phyloP scores from a whole-genome alignment of 2,888 invertebrate species.

The Brachylomia viminalis region DNA sequence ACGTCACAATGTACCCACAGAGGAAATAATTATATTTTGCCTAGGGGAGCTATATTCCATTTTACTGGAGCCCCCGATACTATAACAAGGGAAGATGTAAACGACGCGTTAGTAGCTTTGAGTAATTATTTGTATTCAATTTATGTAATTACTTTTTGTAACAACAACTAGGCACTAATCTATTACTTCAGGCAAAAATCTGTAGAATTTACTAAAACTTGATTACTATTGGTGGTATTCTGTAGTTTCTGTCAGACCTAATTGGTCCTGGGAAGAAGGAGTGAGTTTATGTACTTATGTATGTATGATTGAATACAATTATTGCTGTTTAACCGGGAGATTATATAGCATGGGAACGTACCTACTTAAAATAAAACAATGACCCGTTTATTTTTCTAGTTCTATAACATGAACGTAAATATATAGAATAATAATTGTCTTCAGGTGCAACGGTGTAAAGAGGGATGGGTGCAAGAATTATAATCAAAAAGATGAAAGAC shows the following conservation, averaged over 20 bases:
- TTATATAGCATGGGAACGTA: background rate
- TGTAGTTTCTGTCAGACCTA: background rate
- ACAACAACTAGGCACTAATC: background rate
- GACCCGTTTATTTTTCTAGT: background rate
- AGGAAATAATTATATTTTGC: conserved; percentile 23
- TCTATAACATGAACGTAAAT: background rate
- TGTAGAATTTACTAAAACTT: background rate
- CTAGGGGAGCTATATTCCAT: conserved; percentile 32
- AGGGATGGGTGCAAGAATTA: conserved; percentile 41
- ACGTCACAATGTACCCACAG: conserved; percentile 20
- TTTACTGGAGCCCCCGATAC: conserved; percentile 17
- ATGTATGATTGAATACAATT: background rate
- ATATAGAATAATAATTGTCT: background rate
- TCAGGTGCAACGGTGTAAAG: conserved; percentile 34
- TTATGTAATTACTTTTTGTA: background rate
- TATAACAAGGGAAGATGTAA: conserved; percentile 34
- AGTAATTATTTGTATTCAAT: conserved; percentile 17
- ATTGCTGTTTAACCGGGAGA: background rate
- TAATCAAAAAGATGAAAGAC: conserved; percentile 34
- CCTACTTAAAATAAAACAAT: background rate
- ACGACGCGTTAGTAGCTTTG: conserved; percentile 20
- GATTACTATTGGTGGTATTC: background rate
- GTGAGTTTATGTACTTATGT: background rate
- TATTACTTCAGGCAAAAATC: background rate
- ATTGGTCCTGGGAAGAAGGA: background rate